Conservation (phyloP, 2,113 vertebrate species). For the Anolis carolinensis region DNA sequence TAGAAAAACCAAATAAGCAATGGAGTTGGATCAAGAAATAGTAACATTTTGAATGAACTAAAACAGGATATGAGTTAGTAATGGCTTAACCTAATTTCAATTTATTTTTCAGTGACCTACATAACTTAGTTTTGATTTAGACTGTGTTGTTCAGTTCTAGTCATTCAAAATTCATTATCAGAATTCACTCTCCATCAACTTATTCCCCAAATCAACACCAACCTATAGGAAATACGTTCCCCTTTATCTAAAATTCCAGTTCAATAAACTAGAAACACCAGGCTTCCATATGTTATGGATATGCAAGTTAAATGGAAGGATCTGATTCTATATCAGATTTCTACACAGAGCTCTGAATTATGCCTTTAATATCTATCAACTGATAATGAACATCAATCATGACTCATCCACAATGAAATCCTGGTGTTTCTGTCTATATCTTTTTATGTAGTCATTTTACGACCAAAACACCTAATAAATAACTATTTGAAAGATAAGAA, state of each 20-base stretch:
- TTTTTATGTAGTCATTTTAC: slow-evolving; percentile 36
- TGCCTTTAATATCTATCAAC: not conserved
- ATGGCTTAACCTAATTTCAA: not conserved
- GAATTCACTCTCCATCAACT: not conserved
- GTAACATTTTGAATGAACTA: not conserved
- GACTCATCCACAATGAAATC: not conserved
- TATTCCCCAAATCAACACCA: not conserved
- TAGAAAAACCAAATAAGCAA: not conserved
- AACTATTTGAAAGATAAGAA: slow-evolving; percentile 6
- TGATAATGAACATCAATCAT: not conserved
- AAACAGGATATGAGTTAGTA: not conserved
- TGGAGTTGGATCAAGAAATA: not conserved
- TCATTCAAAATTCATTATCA: not conserved
- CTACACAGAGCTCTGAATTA: not conserved
- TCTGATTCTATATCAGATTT: not conserved
- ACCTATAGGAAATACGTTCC: not conserved
- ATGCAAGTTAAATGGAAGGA: too few relatives aligned
- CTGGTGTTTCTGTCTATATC: not conserved
- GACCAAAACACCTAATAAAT: not conserved
- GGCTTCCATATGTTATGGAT: too few relatives aligned
- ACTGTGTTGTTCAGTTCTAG: not conserved
- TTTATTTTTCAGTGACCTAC: not conserved
- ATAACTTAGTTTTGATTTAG: not conserved
- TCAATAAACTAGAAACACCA: not conserved
- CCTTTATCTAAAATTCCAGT: not conserved